Percentiles rank a stretch among this genome's conserved stretches.
These are phyloP conservation scores for Chionis minor DNA, from an alignment of 2,113 vertebrate species.

Conservation along the genomic window DNA sequence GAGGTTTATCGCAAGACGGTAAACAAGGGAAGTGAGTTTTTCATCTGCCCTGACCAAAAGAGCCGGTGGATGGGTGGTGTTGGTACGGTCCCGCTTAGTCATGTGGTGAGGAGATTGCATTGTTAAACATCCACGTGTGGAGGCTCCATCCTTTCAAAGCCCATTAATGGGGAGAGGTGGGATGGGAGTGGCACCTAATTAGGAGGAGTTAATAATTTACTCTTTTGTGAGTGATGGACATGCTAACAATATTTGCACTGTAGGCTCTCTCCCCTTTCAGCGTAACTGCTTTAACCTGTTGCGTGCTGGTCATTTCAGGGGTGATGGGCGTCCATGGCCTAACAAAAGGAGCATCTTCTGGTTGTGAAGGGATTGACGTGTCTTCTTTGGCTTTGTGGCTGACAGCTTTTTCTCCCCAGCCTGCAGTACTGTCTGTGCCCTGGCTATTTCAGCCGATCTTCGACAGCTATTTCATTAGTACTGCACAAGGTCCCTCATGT, in stretches of 20 bases:
- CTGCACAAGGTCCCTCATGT: background rate
- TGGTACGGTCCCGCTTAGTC: background rate
- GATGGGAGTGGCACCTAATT: conserved; percentile 25
- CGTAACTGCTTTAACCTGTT: background rate
- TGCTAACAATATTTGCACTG: background rate
- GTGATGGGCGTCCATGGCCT: rapidly evolving
- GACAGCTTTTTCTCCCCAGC: background rate
- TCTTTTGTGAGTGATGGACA: background rate
- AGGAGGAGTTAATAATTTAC: conserved; percentile 38
- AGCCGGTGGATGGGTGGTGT: background rate
- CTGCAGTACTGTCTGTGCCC: background rate
- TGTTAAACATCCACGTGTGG: background rate
- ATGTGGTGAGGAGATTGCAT: background rate
- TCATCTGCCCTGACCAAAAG: background rate
- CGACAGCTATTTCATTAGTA: background rate
- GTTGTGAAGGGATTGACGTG: background rate
- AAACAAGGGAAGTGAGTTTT: background rate
- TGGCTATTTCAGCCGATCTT: background rate
- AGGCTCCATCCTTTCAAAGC: background rate
- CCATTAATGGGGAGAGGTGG: background rate
- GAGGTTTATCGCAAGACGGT: background rate
- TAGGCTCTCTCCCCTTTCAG: background rate
- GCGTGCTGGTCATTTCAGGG: background rate
- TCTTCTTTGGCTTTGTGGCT: background rate
- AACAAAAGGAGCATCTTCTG: background rate